A percentile compares a stretch with the other conserved stretches of the same genome.
Evolutionary conservation across 2,797 vertebrate genomes (phyloP).

Genomic region (Gouania willdenowi): DNA sequence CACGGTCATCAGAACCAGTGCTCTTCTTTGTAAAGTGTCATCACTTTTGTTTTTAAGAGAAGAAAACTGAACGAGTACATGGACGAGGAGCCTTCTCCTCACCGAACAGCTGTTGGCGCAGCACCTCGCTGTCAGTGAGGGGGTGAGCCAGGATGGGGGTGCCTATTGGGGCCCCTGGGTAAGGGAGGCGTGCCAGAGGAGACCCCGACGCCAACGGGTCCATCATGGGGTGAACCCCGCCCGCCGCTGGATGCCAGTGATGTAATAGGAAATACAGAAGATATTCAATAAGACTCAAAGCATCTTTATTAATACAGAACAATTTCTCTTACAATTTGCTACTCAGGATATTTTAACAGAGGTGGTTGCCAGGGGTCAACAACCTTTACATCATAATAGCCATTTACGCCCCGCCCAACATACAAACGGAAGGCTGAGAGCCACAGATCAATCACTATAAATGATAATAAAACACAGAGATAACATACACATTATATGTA

Average conservation of each 20-base stretch:
- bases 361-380: too few relatives aligned
- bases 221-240: conserved; percentile 97
- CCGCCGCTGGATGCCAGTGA: conserved; percentile 87
- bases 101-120: conserved; percentile 99
- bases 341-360: too few relatives aligned
- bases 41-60: conserved; percentile 53
- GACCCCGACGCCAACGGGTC: conserved; percentile 95
- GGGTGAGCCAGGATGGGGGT: conserved; percentile 96
- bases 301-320: not conserved
- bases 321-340: too few relatives aligned
- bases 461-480: too few relatives aligned
- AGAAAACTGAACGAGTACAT: conserved; percentile 69
- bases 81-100: conserved; percentile 76
- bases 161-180: conserved; percentile 91
- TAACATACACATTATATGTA: too few relatives aligned
- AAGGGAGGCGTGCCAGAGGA: conserved; percentile 94
- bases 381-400: too few relatives aligned
- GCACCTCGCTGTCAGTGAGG: conserved; percentile 97
- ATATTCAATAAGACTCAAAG: conserved; percentile 74
- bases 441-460: too few relatives aligned
- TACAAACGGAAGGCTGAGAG: too few relatives aligned
- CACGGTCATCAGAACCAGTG: conserved; percentile 1
- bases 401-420: too few relatives aligned
- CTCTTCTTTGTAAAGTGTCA: conserved; percentile 24
- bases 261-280: conserved; percentile 80